phyloP scores from a whole-genome alignment of 2,113 vertebrate species.

The Mobula birostris region DNA sequence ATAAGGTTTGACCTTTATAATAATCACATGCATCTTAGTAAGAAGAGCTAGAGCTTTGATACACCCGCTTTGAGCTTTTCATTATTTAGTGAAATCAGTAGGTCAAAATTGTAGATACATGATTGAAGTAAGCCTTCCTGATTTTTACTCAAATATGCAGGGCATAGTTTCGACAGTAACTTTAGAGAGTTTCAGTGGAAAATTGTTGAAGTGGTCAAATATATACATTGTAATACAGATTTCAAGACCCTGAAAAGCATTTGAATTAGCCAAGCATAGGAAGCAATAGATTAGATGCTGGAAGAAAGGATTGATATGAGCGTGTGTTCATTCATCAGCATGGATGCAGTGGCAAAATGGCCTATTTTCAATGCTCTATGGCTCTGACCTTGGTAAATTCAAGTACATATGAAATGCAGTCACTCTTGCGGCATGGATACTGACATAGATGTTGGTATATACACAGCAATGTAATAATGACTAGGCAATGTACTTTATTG shows the following conservation, averaged over 20 bases:
- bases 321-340: too few relatives aligned
- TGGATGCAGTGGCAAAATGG: too few relatives aligned
- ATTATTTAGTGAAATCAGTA: not conserved
- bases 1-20: slow-evolving; percentile 19
- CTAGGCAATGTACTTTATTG: not conserved
- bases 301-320: too few relatives aligned
- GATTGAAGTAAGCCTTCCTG: not conserved
- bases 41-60: not conserved
- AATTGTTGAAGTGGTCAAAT: not conserved
- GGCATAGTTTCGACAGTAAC: not conserved
- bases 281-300: too few relatives aligned
- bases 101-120: not conserved
- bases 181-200: not conserved
- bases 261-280: too few relatives aligned
- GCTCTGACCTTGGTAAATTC: too few relatives aligned
- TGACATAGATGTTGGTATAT: not conserved
- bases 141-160: not conserved
- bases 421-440: not conserved
- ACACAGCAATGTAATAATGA: not conserved
- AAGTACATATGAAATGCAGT: not conserved
- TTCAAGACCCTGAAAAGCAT: not conserved
- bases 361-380: too few relatives aligned
- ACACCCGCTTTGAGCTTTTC: not conserved
- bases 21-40: not conserved
- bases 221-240: not conserved